phyloP scores from a whole-genome alignment of 2,113 vertebrate genomes.

The Corvus moneduloides region DNA sequence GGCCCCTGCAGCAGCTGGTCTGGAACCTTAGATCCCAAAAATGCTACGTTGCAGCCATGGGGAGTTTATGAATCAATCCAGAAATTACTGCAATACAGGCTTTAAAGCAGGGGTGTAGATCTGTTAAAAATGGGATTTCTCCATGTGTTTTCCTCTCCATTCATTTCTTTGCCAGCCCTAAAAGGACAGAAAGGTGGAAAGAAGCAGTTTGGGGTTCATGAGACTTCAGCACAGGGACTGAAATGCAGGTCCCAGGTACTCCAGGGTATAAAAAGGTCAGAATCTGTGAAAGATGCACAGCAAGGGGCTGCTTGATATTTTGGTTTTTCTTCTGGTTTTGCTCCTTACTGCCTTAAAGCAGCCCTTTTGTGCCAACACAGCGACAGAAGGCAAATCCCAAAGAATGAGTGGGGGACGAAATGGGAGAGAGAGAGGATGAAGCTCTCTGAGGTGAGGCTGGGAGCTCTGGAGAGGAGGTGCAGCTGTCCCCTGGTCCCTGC shows the following conservation, averaged over 20 bases:
- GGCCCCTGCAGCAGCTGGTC: background rate
- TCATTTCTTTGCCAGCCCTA: background rate
- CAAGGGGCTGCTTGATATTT: background rate
- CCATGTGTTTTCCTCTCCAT: background rate
- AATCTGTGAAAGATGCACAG: background rate
- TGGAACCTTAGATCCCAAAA: background rate
- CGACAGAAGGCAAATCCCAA: background rate
- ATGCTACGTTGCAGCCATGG: background rate
- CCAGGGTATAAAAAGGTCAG: background rate
- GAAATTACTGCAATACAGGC: background rate
- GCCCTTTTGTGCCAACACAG: background rate
- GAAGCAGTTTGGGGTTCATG: background rate
- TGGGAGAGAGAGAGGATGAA: background rate
- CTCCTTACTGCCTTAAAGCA: background rate
- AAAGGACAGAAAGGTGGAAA: background rate
- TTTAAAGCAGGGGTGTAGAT: background rate
- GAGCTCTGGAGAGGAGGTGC: background rate
- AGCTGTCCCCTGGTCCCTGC: background rate
- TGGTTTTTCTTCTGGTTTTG: background rate
- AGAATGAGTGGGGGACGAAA: background rate
- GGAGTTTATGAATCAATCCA: background rate
- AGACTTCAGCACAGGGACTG: background rate
- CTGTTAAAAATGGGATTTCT: background rate
- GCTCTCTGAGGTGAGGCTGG: background rate
- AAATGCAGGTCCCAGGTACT: background rate